phyloP scores from a whole-genome alignment of 1,140 invertebrate species.

The Lordiphosa collinella region DNA sequence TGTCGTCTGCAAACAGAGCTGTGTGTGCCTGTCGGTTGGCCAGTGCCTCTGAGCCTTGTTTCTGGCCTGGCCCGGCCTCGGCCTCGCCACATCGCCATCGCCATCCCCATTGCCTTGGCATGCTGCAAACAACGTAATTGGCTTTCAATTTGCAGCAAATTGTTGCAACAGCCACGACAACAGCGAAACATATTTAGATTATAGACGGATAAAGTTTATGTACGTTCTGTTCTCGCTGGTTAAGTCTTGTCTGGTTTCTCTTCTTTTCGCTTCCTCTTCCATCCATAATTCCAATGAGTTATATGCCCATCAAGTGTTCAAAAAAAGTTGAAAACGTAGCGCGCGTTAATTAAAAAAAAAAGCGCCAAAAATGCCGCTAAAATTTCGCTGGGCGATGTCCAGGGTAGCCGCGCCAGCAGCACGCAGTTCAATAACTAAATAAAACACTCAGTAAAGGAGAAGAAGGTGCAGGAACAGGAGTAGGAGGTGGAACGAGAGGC shows the following conservation, averaged over 20 bases:
- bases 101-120: conserved; percentile 51
- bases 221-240: conserved; percentile 52
- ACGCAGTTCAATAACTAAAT: conserved; percentile 73
- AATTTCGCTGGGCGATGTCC: conserved; percentile 35
- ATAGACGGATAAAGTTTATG: conserved; percentile 78
- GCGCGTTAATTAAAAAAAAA: conserved; percentile 75
- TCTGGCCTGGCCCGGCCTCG: conserved; percentile 6
- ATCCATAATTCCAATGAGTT: conserved; percentile 72
- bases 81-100: conserved; percentile 1
- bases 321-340: conserved; percentile 65
- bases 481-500: conserved; percentile 5
- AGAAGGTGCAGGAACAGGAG: background rate
- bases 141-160: conserved; percentile 78
- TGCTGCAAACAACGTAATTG: conserved; percentile 77
- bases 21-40: conserved; percentile 22
- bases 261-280: conserved; percentile 12
- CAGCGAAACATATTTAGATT: conserved; percentile 73
- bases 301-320: conserved; percentile 67
- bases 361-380: conserved; percentile 75
- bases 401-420: no score
- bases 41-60: no score
- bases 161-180: conserved; percentile 75
- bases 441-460: conserved; percentile 53
- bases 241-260: conserved; percentile 18
- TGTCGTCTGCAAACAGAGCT: conserved; percentile 71